Evolutionary conservation across 2,797 vertebrate genomes (phyloP), one percentile per base, ranked within the genome.

Genomic region (Clamator glandarius): DNA sequence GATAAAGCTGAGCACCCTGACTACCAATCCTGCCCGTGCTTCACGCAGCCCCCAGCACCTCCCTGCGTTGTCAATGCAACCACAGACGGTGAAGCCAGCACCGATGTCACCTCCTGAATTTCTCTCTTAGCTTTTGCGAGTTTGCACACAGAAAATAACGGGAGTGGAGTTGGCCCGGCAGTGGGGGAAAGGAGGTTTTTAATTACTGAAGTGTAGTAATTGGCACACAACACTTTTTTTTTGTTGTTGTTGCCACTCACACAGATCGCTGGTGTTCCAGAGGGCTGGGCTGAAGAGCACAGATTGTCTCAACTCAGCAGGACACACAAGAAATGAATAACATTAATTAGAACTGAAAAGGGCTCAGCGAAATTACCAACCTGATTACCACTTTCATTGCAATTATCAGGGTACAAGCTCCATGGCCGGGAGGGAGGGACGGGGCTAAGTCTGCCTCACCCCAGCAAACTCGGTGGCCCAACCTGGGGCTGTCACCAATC

Each of bases 281-380:
- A 58, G 94, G 93, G 89, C 72, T 86, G 81, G 91, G 86, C 76
- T 94, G 89, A 70, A 94, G 91, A 93, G 92, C 92, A 93, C 95
- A 94, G 96, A 86, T 96, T 96, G 85, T 93, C 95, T 97, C 92
- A 96, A 92, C 93, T 80, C 95, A 96, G 95, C 94, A 96, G 95
- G 96, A 96, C 95, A 93, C 84, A 89, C 82, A 94, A 93, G 86
- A 96, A 96, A 96, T 92, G 93, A 95, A 94, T 96, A 96, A 96
- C 93, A 95, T 95, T 96, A 97, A 97, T 95, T 95, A 97, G 94
- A 96, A 95, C 85, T 96, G 92, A 96, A 89, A 96, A 96, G 57
- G 87, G 81, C 70, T 83, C 72, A 76, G 91, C 42, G 68, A 97
- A 97, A 97, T 95, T 88, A 96, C 95, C 93, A 96, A 73, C 79